Percentiles rank a stretch among this genome's conserved stretches.
These are phyloP conservation scores for Notarius quadriscutis DNA, from an alignment of 2,113 vertebrate species.

Conservation along the genomic window DNA sequence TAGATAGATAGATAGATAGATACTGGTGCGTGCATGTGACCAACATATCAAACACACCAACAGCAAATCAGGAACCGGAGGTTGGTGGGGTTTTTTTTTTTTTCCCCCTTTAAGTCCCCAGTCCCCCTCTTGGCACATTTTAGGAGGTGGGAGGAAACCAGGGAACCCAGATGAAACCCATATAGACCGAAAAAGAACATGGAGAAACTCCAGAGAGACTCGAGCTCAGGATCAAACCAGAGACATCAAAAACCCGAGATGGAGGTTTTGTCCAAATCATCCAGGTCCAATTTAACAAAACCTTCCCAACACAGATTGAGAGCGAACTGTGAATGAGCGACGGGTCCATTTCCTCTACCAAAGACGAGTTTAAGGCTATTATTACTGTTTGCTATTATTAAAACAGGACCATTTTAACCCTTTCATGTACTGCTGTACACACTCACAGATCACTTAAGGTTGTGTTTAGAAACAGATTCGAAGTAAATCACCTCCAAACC, in stretches of 20 bases:
- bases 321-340: neutral
- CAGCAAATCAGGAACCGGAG: no score
- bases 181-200: neutral
- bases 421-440: neutral
- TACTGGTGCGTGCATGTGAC: no score
- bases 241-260: neutral
- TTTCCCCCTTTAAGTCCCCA: no score
- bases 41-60: no score
- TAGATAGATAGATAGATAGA: no score
- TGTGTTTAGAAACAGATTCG: no score
- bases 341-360: no score
- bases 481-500: neutral
- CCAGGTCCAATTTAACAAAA: no score
- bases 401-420: neutral
- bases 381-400: neutral
- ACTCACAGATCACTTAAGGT: no score
- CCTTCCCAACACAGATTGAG: neutral
- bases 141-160: neutral
- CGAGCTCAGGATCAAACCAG: neutral
- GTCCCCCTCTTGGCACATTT: neutral
- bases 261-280: no score
- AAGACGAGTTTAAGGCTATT: neutral
- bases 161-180: neutral
- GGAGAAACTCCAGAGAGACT: neutral
- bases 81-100: no score